These are phyloP conservation scores for Perca flavescens DNA, from an alignment of 2,113 vertebrate genomes.

Conservation along the genomic window DNA sequence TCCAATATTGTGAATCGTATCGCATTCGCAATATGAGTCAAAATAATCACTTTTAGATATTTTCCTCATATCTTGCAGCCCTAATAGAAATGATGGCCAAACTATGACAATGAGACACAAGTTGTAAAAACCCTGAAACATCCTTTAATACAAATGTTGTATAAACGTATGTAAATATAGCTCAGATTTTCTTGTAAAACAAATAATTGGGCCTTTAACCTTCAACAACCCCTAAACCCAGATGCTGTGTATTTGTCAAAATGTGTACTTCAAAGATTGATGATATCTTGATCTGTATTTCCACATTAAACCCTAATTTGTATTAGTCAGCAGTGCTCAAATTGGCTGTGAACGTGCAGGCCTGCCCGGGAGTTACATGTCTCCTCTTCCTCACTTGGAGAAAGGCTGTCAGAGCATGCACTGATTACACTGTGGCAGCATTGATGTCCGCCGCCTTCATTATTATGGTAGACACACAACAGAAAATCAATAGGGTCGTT, in stretches of 20 bases:
- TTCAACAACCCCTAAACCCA: neutral
- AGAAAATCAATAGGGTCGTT: conserved; percentile 71
- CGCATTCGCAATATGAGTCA: too few species aligned
- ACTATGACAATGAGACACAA: neutral
- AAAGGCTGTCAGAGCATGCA: conserved; percentile 26
- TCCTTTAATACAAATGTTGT: too few species aligned
- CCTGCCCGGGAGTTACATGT: neutral
- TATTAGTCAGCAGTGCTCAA: neutral
- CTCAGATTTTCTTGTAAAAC: neutral
- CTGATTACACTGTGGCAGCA: conserved; percentile 33
- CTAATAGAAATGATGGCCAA: too few species aligned
- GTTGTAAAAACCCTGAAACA: too few species aligned
- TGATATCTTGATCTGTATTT: conserved; percentile 27
- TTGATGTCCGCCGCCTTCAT: conserved; percentile 64
- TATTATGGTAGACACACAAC: conserved; percentile 53
- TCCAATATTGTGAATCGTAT: too few species aligned
- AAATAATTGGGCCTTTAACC: neutral
- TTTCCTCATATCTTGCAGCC: too few species aligned
- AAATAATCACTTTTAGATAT: too few species aligned
- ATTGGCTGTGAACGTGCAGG: neutral
- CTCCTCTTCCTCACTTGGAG: conserved; percentile 33
- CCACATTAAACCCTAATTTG: conserved; percentile 24
- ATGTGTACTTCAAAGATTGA: neutral
- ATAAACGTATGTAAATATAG: neutral
- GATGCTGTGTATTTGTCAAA: neutral